Evolutionary conservation across 2,888 invertebrate genomes (phyloP), one percentile per base, ranked within the genome.

Genomic region (Sphaeridia pumilis): DNA sequence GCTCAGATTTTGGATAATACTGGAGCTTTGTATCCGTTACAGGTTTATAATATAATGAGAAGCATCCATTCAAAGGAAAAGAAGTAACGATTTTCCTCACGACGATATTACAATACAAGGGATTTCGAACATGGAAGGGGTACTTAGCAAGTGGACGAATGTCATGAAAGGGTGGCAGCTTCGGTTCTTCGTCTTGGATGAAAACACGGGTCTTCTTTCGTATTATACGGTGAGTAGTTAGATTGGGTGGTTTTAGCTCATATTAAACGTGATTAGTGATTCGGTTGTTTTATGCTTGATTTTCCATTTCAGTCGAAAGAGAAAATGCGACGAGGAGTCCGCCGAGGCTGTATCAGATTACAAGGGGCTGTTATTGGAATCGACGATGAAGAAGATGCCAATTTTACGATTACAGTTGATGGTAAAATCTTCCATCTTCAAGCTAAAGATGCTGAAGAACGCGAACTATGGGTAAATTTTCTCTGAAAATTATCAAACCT

Each of bases 371-470:
- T 97, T 41, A 89, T 99, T 68, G 98, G 98, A 45, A 98, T 99
- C 66, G 97, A 98, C 70, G 94, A 95, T 70, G 95, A 95, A 72
- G 95, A 97, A 71, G 97, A 98, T 72, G 92, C 94, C 69, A 95
- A 95, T 4, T 99, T 98, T 74, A 98, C 97, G 46, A 92, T 98
- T 67, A 95, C 94, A 4, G 95, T 95, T 46, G 98, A 98, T 73
- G 90, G 93, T 67, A 99, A 98, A 74, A 94, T 94, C 14, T 98
- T 98, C 74, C 98, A 98, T 73, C 94, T 98, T 72, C 97, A 98
- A 79, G 95, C 97, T 21, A 79, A 90, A 64, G 92, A 95, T 72
- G 84, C 85, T 14, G 86, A 87, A 50, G 97, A 98, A 70, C 78
- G 97, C 48, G 95, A 97, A 70, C 82, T 84, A 63, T 98, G 98